Conservation (phyloP, 2,888 invertebrate species). For the Blastobasis adustella region DNA sequence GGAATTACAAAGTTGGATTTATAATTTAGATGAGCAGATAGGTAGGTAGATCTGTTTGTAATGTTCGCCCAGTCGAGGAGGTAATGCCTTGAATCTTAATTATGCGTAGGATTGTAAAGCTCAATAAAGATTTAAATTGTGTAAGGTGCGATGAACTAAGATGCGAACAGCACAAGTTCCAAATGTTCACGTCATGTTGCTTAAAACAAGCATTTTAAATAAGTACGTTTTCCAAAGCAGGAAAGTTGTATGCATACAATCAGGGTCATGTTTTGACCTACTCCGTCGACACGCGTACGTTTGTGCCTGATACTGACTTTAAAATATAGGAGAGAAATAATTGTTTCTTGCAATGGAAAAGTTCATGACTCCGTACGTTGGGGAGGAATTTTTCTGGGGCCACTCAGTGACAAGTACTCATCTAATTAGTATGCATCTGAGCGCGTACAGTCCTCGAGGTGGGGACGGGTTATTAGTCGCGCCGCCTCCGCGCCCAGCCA, state of each 20-base stretch:
- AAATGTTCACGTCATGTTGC: too few relatives aligned
- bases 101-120: too few relatives aligned
- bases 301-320: neutral
- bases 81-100: too few relatives aligned
- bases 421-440: conserved; percentile 74
- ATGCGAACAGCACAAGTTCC: too few relatives aligned
- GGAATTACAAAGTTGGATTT: neutral
- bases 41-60: too few relatives aligned
- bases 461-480: conserved; percentile 75
- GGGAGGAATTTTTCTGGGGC: neutral
- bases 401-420: conserved; percentile 41
- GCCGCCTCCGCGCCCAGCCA: conserved; percentile 73
- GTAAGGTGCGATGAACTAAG: too few relatives aligned
- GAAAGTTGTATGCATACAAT: conserved; percentile 6
- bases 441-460: conserved; percentile 71
- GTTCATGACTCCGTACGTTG: neutral
- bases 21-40: too few relatives aligned
- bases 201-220: neutral
- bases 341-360: conserved; percentile 1
- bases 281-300: conserved; percentile 16
- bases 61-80: too few relatives aligned
- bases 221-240: conserved; percentile 1
- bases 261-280: conserved; percentile 19
- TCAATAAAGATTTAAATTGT: too few relatives aligned
- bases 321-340: neutral